Evolutionary conservation across 1,140 invertebrate genomes (phyloP).

Genomic region (Hypothenemus hampei): DNA sequence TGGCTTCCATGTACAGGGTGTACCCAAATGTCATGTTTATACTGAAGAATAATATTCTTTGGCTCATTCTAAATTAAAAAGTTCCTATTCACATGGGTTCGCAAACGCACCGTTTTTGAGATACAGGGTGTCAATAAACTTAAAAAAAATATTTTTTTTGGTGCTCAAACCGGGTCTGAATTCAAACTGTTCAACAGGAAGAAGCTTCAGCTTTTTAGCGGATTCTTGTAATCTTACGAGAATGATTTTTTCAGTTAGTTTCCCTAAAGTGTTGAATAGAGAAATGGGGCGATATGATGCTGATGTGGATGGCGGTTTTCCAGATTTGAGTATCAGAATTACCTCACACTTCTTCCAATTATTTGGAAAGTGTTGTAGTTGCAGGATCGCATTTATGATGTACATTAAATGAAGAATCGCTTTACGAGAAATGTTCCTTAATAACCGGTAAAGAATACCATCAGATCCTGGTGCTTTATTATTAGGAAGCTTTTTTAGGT

Average conservation of each 20-base stretch:
- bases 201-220: neutral
- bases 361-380: constrained; percentile 31
- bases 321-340: too few species aligned
- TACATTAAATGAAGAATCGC: constrained; percentile 23
- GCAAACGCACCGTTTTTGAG: too few species aligned
- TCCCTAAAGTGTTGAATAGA: constrained; percentile 34
- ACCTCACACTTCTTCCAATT: constrained; percentile 39
- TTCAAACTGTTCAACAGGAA: constrained; percentile 40
- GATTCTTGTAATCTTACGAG: neutral
- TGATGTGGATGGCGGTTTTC: constrained; percentile 29
- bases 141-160: too few species aligned
- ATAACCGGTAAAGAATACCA: constrained; percentile 24
- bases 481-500: neutral
- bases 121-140: too few species aligned
- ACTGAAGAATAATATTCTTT: too few species aligned
- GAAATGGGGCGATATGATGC: constrained; percentile 42
- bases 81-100: too few species aligned
- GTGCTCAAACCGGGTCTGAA: neutral
- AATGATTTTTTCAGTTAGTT: constrained; percentile 40
- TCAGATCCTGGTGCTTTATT: constrained; percentile 40
- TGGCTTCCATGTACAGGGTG: too few species aligned
- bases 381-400: constrained; percentile 36
- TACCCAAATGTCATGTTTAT: too few species aligned
- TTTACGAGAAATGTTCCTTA: constrained; percentile 34
- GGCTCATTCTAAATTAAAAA: too few species aligned